Base-by-base conservation (phyloP, 1,140 invertebrate species). In the Nebria ingens region DNA sequence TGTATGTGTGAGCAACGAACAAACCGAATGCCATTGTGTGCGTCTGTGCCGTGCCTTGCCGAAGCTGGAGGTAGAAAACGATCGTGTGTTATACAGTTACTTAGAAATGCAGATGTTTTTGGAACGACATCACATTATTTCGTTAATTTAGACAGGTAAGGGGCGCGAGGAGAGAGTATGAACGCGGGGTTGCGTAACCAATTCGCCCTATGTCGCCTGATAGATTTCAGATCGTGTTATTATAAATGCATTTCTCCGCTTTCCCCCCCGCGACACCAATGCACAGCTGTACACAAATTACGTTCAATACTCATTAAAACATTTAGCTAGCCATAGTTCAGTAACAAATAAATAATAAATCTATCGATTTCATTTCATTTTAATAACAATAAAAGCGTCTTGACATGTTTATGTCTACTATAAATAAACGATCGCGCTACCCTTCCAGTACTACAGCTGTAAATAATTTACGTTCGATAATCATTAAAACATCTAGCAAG, bases 51-150 rank as follows among this genome's bases (percentile, higher is more conserved):
- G 9, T 45, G 40, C 9, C 9, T 45, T 6, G 40, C 40, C 13
- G 25, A 29, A 6, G 25, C 25, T 29, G 25, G 25, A n/a, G n/a
- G n/a, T n/a, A n/a, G n/a, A n/a, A n/a, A n/a, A n/a, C n/a, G n/a
- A 34, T 34, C 6, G 25, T n/a, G 25, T 9, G 40, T 4, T 9
- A 17, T 45, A 45, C 40, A 45, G 40, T 45, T 45, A 45, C 40
- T 45, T 45, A 45, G 40, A 45, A 45, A 45, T 45, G 40, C 40
- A 45, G 40, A 45, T 45, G 40, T 45, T 45, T 45, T 45, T 17
- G 40, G 40, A 45, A 45, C 40, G 40, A n/a, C n/a, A n/a, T 4
- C 25, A 13, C 4, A 4, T 12, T 45, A 45, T 45, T 45, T 45
- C 40, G 40, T 45, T 45, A 45, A 45, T 45, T 45, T 45, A 45